Percentiles rank a stretch among this genome's conserved stretches.
Conservation (phyloP, 2,797 vertebrate genomes). For the Allobates femoralis region DNA sequence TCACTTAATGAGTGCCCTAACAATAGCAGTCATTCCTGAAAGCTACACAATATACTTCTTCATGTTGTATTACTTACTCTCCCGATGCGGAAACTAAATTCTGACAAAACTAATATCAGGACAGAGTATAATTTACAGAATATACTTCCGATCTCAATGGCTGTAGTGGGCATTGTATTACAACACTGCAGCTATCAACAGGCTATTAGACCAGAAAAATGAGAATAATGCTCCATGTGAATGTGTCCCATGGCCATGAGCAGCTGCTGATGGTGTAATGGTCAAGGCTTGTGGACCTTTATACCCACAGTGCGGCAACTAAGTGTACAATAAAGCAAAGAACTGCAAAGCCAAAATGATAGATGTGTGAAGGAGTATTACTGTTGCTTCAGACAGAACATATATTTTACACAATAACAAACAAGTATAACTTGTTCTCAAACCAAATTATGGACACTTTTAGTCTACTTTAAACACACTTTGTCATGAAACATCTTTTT, state of each 20-base stretch:
- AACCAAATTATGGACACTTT: not conserved
- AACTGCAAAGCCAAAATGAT: not conserved
- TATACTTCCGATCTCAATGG: not conserved
- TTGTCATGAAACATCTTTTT: not conserved
- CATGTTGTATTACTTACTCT: not conserved
- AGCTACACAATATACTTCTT: not conserved
- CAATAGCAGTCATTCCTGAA: not conserved
- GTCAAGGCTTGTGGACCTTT: not conserved
- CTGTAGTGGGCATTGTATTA: not conserved
- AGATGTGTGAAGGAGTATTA: not conserved
- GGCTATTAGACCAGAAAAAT: not conserved
- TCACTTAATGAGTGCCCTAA: no score
- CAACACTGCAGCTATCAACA: not conserved
- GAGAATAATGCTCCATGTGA: not conserved
- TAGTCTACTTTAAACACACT: not conserved
- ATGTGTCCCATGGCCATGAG: not conserved
- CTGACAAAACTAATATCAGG: not conserved
- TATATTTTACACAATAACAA: not conserved
- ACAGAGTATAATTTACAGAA: not conserved
- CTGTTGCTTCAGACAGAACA: not conserved
- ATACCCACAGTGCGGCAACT: not conserved
- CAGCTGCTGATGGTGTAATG: not conserved
- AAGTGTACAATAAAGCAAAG: not conserved
- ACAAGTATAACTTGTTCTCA: not conserved
- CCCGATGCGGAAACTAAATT: not conserved